A percentile compares a stretch with the other conserved stretches of the same genome.
Conservation (phyloP, 2,113 vertebrate species). For the Platysternon megacephalum region DNA sequence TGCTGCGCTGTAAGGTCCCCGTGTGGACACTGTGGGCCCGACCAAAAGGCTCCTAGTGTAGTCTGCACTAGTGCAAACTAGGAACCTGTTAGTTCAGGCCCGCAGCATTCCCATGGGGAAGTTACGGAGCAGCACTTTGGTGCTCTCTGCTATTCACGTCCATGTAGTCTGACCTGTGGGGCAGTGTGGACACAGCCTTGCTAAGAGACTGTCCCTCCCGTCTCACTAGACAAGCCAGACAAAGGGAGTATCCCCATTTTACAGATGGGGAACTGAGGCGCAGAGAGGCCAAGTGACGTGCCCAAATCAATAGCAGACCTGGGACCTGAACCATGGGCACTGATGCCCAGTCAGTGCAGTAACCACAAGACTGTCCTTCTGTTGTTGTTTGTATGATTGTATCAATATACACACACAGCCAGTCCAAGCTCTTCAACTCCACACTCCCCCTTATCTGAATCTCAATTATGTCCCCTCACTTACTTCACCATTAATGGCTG, state of each 20-base stretch:
- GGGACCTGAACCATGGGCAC: not conserved
- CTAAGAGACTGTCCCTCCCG: not conserved
- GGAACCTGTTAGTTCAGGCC: not conserved
- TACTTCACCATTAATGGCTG: too few species aligned
- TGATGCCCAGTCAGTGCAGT: too few species aligned
- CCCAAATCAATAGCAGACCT: not conserved
- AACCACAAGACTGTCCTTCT: too few species aligned
- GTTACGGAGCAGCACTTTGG: not conserved
- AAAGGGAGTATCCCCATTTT: not conserved
- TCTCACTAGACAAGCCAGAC: not conserved
- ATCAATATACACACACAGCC: too few species aligned
- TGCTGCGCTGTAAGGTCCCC: not conserved
- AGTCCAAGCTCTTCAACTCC: not conserved
- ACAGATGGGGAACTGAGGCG: not conserved
- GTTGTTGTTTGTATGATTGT: too few species aligned
- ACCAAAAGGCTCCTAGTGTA: not conserved
- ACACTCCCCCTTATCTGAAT: not conserved
- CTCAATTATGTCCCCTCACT: not conserved
- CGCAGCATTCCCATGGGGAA: not conserved
- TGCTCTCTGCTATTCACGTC: not conserved
- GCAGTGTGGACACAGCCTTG: not conserved
- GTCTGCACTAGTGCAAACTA: not conserved
- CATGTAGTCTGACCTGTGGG: not conserved
- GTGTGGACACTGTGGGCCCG: not conserved
- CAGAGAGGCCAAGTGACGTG: too few species aligned